Conservation (phyloP, 2,797 vertebrate species). For the Phalanger gymnotis region DNA sequence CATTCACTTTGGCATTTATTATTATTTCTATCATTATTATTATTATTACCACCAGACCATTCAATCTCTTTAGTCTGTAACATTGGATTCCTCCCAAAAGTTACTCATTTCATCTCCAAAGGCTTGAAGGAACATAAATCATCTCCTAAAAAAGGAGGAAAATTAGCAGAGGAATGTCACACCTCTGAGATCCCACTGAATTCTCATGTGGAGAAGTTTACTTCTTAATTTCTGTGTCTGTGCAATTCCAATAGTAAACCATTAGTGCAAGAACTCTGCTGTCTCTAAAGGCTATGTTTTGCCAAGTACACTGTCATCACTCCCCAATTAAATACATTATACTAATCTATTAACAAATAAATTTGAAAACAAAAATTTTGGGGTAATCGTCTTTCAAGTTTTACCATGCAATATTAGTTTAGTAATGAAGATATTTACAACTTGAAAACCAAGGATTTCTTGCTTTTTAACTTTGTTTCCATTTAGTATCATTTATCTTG, state of each 20-base stretch:
- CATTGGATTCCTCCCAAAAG: neutral
- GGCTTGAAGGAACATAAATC: neutral
- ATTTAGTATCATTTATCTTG: neutral
- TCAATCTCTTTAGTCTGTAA: neutral
- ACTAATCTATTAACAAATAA: neutral
- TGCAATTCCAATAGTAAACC: neutral
- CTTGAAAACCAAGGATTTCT: neutral
- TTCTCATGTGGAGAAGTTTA: neutral
- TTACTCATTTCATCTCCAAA: neutral
- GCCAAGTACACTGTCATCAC: neutral
- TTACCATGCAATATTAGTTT: neutral
- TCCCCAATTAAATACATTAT: neutral
- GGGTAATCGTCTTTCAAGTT: neutral
- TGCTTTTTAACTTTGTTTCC: neutral
- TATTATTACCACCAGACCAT: neutral
- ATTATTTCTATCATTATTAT: neutral
- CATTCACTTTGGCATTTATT: neutral
- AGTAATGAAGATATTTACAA: neutral
- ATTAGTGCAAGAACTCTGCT: neutral
- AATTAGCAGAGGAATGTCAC: neutral
- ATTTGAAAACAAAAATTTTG: neutral
- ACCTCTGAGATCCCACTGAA: neutral
- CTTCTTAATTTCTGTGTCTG: neutral
- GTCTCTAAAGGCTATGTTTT: neutral
- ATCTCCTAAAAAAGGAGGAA: neutral